phyloP scores from a whole-genome alignment of 2,888 invertebrate genomes.

The Drosophila subquinaria region DNA sequence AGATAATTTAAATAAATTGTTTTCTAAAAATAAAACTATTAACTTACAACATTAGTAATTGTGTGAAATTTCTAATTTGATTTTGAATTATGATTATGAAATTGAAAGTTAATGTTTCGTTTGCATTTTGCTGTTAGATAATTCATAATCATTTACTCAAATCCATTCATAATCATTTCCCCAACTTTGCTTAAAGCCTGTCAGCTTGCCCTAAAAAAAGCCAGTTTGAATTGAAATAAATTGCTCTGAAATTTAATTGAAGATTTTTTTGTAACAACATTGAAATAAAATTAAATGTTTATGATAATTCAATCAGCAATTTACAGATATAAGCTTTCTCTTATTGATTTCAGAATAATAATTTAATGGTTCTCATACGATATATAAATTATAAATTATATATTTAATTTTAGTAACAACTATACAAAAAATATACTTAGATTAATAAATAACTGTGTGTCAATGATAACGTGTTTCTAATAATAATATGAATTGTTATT shows the following conservation, averaged over 20 bases:
- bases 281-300: too few species aligned
- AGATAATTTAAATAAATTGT: constrained; percentile 19
- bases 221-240: neutral
- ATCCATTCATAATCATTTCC: constrained; percentile 10
- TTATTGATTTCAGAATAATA: too few species aligned
- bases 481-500: too few species aligned
- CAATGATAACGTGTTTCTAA: too few species aligned
- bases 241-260: neutral
- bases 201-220: neutral
- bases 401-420: too few species aligned
- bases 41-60: constrained; percentile 15
- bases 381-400: too few species aligned
- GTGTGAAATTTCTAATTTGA: constrained; percentile 3
- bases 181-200: neutral
- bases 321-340: too few species aligned
- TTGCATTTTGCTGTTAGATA: neutral
- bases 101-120: constrained; percentile 19
- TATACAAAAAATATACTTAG: too few species aligned
- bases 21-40: constrained; percentile 34
- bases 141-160: constrained; percentile 23
- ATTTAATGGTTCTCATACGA: too few species aligned
- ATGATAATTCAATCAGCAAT: too few species aligned
- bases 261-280: too few species aligned
- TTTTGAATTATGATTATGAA: constrained; percentile 11
- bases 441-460: too few species aligned